Base-by-base conservation (phyloP, 2,888 invertebrate species). In the Stenichneumon culpator region DNA sequence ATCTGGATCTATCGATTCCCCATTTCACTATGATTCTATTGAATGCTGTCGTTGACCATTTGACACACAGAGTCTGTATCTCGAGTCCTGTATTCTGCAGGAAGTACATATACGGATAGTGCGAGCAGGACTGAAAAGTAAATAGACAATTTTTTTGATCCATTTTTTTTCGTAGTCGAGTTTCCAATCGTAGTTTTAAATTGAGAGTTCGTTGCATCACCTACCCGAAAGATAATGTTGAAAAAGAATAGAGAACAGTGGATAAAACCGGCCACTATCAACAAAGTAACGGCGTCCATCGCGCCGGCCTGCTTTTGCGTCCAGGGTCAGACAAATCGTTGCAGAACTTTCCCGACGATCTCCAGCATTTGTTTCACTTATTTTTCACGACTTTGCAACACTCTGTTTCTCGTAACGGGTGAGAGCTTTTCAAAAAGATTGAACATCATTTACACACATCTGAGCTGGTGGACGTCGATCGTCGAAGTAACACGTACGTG, bases 181-280 rank as follows among this genome's bases (percentile, higher is more conserved):
- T 25, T 57, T 52, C 5, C 3, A 44, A 75, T 39, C 47, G 36
- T 74, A 14, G 44, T 67, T 19, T 78, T 32, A 68, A 25, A 9
- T 69, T 7, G 14, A 36, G 3, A 68, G 16, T 69, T 74, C 2
- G n/a, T 81, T n/a, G 74, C 83, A 67, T 73, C 9, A 52, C 92
- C 92, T 95, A 97, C 97, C 96, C 97, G 97, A 91, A 97, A 97
- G 93, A 98, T 96, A n/a, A 96, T 95, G 93, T 98, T 97, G 92
- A 97, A 97, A 93, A 97, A 97, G 93, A 96, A 96, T 89, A 97
- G 94, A 54, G 96, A 94, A 87, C 95, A 95, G 93, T 98, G 97
- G 89, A 97, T 95, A 70, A 95, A 94, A 86, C 95, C 94, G 86
- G 97, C 95, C 86, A 95, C 94, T 79, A 96, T 94, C 88, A 97